Evolutionary conservation across 2,888 invertebrate species (phyloP).

Genomic region (Aphrophora alni): DNA sequence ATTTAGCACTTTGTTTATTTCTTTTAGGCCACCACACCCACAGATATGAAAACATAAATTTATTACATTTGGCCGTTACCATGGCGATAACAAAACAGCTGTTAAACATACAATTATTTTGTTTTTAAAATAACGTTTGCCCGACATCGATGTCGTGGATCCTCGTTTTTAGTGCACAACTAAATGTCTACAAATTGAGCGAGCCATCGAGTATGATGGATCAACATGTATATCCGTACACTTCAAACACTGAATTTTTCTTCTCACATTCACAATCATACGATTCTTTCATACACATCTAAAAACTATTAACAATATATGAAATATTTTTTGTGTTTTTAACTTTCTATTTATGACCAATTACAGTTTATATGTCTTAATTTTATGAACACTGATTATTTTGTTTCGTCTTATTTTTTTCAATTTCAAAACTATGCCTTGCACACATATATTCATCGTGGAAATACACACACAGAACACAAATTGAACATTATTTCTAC

Average conservation of each 20-base stretch:
- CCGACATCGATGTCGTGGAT: neutral
- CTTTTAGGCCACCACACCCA: neutral
- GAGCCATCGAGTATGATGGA: neutral
- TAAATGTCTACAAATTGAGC: conserved; percentile 4
- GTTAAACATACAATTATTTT: neutral
- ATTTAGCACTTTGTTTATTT: neutral
- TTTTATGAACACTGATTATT: neutral
- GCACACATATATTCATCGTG: neutral
- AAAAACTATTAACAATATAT: neutral
- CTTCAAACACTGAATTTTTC: neutral
- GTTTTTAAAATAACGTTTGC: neutral
- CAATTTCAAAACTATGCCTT: neutral
- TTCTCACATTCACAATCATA: neutral
- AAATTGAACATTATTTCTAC: neutral
- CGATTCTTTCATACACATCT: neutral
- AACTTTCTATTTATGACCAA: neutral
- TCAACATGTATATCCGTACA: neutral
- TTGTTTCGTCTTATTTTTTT: neutral
- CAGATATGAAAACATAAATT: neutral
- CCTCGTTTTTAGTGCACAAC: neutral
- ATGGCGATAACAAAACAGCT: neutral
- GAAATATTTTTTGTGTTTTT: neutral
- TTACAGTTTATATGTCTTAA: neutral
- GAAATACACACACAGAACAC: neutral
- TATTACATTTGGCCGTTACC: neutral